Percentiles rank a stretch among this genome's conserved stretches.
These are phyloP conservation scores for Brachionus paranguensis DNA, from an alignment of 1,140 invertebrate species.

Conservation along the genomic window DNA sequence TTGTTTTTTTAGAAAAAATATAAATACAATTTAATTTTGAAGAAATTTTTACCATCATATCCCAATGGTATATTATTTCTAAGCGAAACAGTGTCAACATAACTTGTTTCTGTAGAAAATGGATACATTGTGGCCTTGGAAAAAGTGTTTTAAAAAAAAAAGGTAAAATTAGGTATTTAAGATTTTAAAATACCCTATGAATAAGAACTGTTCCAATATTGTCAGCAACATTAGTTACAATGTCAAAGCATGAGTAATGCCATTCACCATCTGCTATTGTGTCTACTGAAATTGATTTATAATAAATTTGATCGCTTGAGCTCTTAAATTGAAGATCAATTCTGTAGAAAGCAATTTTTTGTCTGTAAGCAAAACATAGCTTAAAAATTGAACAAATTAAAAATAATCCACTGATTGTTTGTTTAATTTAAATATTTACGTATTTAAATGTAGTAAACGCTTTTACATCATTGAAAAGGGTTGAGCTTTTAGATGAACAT, in stretches of 20 bases:
- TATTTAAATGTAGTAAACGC: neutral
- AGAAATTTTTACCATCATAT: neutral
- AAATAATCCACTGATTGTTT: neutral
- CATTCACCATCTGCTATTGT: neutral
- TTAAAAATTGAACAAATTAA: conserved; percentile 2
- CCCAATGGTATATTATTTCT: neutral
- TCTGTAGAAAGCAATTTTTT: neutral
- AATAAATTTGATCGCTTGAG: neutral
- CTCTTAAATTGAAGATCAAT: neutral
- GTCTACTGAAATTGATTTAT: neutral
- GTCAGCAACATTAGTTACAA: neutral
- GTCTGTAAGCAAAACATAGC: conserved; percentile 28
- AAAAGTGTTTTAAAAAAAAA: neutral
- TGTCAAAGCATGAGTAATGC: conserved; percentile 31
- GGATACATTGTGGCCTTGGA: neutral
- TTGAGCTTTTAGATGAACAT: conserved; percentile 6
- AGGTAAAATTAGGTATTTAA: too few relatives aligned
- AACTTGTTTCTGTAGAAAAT: neutral
- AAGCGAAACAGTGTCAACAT: neutral
- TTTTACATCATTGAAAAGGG: neutral
- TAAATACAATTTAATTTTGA: neutral
- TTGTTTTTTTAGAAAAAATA: too few relatives aligned
- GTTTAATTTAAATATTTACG: neutral
- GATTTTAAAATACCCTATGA: neutral
- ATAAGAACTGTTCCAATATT: neutral